These are phyloP conservation scores for Drosophila tanythrix DNA, from an alignment of 2,888 invertebrate species.

Conservation along the genomic window DNA sequence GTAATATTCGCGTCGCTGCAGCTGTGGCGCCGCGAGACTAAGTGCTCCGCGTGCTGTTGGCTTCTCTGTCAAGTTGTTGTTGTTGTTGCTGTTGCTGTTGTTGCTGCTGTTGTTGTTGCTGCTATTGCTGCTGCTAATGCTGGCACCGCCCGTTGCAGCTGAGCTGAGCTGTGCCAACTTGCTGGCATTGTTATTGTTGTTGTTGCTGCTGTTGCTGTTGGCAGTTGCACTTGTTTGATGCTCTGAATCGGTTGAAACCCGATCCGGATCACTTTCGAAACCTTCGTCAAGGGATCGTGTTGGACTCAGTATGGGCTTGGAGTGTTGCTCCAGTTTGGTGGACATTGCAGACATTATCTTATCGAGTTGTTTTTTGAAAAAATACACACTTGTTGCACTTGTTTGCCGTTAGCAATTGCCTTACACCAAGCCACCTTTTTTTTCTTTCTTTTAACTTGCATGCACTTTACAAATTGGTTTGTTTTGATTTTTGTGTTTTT, in stretches of 20 bases:
- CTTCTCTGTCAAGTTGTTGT: constrained; percentile 34
- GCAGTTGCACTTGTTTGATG: constrained; percentile 82
- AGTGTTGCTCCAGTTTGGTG: constrained; percentile 84
- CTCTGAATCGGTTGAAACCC: constrained; percentile 85
- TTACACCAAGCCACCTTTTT: constrained; percentile 53
- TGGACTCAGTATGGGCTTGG: constrained; percentile 85
- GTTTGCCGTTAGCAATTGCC: constrained; percentile 32
- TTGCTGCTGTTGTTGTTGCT: constrained; percentile 46
- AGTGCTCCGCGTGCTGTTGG: constrained; percentile 47
- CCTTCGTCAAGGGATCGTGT: constrained; percentile 85
- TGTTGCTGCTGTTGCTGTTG: constrained; percentile 39
- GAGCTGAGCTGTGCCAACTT: constrained; percentile 83
- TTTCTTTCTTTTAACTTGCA: constrained; percentile 58
- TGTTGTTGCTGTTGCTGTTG: constrained; percentile 44
- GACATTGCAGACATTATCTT: constrained; percentile 58
- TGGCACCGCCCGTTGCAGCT: constrained; percentile 82
- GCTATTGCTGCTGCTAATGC: constrained; percentile 49
- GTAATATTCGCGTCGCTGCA: constrained; percentile 82
- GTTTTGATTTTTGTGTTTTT: constrained; percentile 18
- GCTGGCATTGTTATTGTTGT: constrained; percentile 77
- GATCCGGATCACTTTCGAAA: constrained; percentile 86
- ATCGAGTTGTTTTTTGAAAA: constrained; percentile 36
- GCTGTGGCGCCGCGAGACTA: constrained; percentile 78
- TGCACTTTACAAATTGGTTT: constrained; percentile 64
- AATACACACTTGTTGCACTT: constrained; percentile 38